These are phyloP conservation scores for Nannoperca obscura DNA, from an alignment of 2,797 vertebrate genomes.

Conservation along the genomic window DNA sequence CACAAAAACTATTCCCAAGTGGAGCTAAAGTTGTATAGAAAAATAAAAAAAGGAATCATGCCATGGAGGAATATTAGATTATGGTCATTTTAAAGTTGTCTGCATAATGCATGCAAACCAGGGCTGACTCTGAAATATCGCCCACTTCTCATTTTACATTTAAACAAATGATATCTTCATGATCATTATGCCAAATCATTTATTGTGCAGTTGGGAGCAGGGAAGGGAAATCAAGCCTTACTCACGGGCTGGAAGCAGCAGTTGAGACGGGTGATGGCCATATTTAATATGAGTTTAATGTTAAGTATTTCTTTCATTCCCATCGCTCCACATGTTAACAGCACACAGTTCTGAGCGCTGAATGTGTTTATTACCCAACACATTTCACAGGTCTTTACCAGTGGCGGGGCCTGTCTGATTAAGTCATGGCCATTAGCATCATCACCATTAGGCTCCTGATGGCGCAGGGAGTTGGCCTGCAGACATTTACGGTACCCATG, in stretches of 20 bases:
- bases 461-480: conserved; percentile 53
- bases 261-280: conserved; percentile 70
- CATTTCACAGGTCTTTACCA: conserved; percentile 66
- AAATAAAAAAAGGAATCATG: background rate
- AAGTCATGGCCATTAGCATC: conserved; percentile 76
- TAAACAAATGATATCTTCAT: conserved; percentile 36
- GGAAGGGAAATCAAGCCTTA: conserved; percentile 79
- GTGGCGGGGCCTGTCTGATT: conserved; percentile 66
- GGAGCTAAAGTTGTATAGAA: background rate
- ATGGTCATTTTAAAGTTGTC: conserved; percentile 81
- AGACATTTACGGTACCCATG: conserved; percentile 70
- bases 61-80: conserved; percentile 88
- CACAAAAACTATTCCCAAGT: background rate
- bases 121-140: conserved; percentile 84
- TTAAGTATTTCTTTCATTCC: conserved; percentile 55
- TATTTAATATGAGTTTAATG: conserved; percentile 65
- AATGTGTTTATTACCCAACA: conserved; percentile 58
- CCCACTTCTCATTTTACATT: conserved; percentile 41
- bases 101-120: conserved; percentile 72
- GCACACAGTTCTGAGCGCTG: conserved; percentile 15
- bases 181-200: conserved; percentile 33
- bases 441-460: conserved; percentile 70
- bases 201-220: conserved; percentile 18
- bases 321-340: conserved; percentile 65
- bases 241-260: conserved; percentile 88